Conservation (phyloP, 1,140 invertebrate genomes). For the Antheraea mylitta region DNA sequence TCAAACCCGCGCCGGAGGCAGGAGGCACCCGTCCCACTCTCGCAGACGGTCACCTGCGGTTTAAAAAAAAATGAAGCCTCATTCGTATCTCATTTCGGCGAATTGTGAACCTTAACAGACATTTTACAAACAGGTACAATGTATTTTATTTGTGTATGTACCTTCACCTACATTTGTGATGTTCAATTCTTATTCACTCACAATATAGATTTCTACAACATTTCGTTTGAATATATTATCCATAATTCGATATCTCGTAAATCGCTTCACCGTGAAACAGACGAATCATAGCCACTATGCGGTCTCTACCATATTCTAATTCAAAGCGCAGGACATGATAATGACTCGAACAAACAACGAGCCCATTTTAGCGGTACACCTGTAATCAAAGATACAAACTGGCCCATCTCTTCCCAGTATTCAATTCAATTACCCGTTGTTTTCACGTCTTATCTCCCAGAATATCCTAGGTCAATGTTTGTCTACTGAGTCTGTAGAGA, state of each 20-base stretch:
- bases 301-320: neutral
- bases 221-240: conserved; percentile 62
- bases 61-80: conserved; percentile 65
- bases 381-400: conserved; percentile 57
- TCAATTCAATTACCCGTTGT: conserved; percentile 52
- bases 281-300: conserved; percentile 3
- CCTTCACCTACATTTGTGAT: conserved; percentile 12
- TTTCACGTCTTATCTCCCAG: conserved; percentile 47
- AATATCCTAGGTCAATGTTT: conserved; percentile 31
- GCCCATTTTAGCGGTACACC: conserved; percentile 48
- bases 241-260: conserved; percentile 54
- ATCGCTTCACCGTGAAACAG: too few relatives aligned
- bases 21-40: conserved; percentile 50
- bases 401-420: conserved; percentile 34
- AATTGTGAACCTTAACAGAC: conserved; percentile 61
- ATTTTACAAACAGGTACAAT: conserved; percentile 54
- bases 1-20: conserved; percentile 31
- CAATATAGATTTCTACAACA: conserved; percentile 18
- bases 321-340: conserved; percentile 33
- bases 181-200: neutral
- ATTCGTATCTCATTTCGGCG: conserved; percentile 66
- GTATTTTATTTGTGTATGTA: conserved; percentile 27
- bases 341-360: conserved; percentile 52
- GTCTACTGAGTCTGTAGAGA: conserved; percentile 21
- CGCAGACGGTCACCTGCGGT: conserved; percentile 62